Conservation (phyloP, 2,888 invertebrate genomes). For the Tenthredo amoena region DNA sequence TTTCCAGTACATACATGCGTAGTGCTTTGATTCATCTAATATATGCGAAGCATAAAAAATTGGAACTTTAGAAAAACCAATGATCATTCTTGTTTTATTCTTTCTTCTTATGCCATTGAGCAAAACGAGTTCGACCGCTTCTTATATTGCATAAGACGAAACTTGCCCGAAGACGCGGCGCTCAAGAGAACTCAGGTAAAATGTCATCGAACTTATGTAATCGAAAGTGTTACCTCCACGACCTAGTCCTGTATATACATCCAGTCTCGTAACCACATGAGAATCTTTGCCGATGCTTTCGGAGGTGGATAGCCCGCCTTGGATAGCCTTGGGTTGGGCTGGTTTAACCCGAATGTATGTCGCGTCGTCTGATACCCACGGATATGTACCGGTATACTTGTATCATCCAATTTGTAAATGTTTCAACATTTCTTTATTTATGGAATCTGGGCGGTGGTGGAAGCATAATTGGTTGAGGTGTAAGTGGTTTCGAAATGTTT, state of each 20-base stretch:
- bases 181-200: conserved; percentile 64
- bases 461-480: background rate
- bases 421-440: background rate
- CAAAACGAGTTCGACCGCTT: conserved; percentile 34
- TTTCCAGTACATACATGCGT: background rate
- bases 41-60: background rate
- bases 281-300: conserved; percentile 8
- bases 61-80: background rate
- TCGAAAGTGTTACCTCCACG: conserved; percentile 55
- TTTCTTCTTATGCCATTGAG: background rate
- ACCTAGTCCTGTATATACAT: conserved; percentile 51
- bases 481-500: background rate
- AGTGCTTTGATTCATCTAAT: background rate
- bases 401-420: conserved; percentile 5
- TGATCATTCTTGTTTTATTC: background rate
- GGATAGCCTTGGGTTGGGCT: conserved; percentile 34
- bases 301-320: background rate
- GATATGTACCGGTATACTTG: background rate
- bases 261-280: background rate
- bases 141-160: conserved; percentile 62
- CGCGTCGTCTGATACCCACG: background rate
- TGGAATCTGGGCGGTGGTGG: background rate
- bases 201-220: conserved; percentile 72
- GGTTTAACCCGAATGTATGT: conserved; percentile 36
- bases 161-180: conserved; percentile 57